These are phyloP conservation scores for Crypturellus undulatus DNA, from an alignment of 2,113 vertebrate species.

Conservation along the genomic window DNA sequence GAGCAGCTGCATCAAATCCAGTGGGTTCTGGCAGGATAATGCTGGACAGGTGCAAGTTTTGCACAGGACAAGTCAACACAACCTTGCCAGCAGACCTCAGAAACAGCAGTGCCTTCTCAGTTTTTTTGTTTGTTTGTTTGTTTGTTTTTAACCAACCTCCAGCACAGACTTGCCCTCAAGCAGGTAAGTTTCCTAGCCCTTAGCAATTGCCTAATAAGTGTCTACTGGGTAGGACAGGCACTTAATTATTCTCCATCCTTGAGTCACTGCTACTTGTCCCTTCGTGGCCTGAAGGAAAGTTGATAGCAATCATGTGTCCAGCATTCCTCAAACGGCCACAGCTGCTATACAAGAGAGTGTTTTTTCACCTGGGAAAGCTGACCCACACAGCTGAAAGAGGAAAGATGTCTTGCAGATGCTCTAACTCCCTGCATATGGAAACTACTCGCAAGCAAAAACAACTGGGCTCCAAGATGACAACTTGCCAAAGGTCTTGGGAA, in stretches of 20 bases:
- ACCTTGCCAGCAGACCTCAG: not conserved
- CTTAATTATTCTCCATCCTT: not conserved
- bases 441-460: not conserved
- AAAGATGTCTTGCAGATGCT: not conserved
- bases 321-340: not conserved
- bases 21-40: not conserved
- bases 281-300: not conserved
- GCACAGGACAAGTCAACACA: not conserved
- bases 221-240: not conserved
- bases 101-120: not conserved
- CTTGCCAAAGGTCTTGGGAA: not conserved
- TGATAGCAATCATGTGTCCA: not conserved
- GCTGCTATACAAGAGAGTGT: not conserved
- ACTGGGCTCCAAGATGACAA: fast-evolving
- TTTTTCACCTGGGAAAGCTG: not conserved
- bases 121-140: too few species aligned
- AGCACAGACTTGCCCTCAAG: not conserved
- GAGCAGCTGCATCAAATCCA: not conserved
- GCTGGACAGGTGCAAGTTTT: not conserved
- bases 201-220: not conserved
- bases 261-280: not conserved
- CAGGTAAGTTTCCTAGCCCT: not conserved
- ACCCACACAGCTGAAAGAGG: not conserved
- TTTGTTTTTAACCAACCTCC: too few species aligned
- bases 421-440: not conserved